phyloP scores from a whole-genome alignment of 2,888 invertebrate genomes.

The Germaria angustata region DNA sequence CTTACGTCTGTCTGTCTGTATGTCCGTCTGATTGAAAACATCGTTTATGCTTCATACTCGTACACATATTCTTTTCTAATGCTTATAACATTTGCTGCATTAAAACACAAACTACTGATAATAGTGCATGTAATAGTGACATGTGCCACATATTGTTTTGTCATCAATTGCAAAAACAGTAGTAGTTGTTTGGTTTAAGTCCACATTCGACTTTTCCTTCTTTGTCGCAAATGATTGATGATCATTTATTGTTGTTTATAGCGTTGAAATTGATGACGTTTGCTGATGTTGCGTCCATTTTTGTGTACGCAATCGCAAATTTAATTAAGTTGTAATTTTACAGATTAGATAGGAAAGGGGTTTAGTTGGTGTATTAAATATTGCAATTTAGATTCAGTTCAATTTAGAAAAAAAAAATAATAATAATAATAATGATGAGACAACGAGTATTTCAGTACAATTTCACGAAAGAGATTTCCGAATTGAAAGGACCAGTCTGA shows the following conservation, averaged over 20 bases:
- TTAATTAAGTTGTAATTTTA: conserved; percentile 55
- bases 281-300: neutral
- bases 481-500: too few relatives aligned
- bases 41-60: conserved; percentile 28
- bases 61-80: neutral
- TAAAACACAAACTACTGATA: conserved; percentile 2
- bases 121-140: conserved; percentile 36
- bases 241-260: conserved; percentile 18
- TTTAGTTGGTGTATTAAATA: neutral
- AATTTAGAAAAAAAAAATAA: neutral
- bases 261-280: conserved; percentile 20
- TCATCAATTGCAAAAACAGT: conserved; percentile 63
- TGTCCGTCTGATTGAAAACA: neutral
- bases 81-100: conserved; percentile 16
- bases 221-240: conserved; percentile 58
- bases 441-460: too few relatives aligned
- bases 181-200: conserved; percentile 54
- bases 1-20: neutral
- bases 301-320: conserved; percentile 5
- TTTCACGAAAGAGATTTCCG: too few relatives aligned
- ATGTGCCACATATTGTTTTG: conserved; percentile 67
- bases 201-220: conserved; percentile 27
- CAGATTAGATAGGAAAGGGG: conserved; percentile 10
- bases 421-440: too few relatives aligned
- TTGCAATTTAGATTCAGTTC: neutral